Percentiles rank a stretch among this genome's conserved stretches.
Conservation (phyloP, 2,888 invertebrate genomes). For the Lysandra bellargus region DNA sequence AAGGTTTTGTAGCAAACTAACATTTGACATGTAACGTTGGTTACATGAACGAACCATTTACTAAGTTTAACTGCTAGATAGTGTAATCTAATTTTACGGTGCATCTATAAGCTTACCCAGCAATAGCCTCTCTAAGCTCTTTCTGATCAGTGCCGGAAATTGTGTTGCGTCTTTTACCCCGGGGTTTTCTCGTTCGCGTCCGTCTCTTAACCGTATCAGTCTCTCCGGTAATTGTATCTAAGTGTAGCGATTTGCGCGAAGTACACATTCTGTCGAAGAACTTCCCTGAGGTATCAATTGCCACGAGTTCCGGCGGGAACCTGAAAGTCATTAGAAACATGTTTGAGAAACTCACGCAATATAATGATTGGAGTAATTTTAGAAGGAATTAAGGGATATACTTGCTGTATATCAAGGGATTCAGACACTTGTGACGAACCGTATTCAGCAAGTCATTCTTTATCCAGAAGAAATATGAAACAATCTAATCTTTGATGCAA, state of each 20-base stretch:
- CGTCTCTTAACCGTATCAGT: slow-evolving; percentile 85
- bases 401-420: too few relatives aligned
- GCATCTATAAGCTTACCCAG: slow-evolving; percentile 86
- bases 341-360: neutral
- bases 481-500: too few relatives aligned
- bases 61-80: slow-evolving; percentile 49
- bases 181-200: slow-evolving; percentile 86
- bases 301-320: slow-evolving; percentile 93
- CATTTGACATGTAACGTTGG: neutral
- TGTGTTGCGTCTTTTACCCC: slow-evolving; percentile 93
- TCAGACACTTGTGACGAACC: too few relatives aligned
- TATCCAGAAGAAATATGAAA: too few relatives aligned
- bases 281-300: slow-evolving; percentile 93
- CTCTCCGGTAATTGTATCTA: slow-evolving; percentile 72
- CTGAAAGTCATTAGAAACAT: slow-evolving; percentile 61
- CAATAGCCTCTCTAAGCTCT: slow-evolving; percentile 92
- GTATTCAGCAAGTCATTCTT: too few relatives aligned
- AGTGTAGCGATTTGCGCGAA: slow-evolving; percentile 89
- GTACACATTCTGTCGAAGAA: slow-evolving; percentile 94
- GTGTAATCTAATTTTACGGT: slow-evolving; percentile 67
- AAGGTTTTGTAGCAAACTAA: neutral
- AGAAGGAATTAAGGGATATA: too few relatives aligned
- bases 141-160: slow-evolving; percentile 94
- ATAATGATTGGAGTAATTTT: neutral
- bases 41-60: neutral